A percentile compares a stretch with the other conserved stretches of the same genome.
These are phyloP conservation scores for Gorsachius magnificus DNA, from an alignment of 2,797 vertebrate species.

Conservation along the genomic window DNA sequence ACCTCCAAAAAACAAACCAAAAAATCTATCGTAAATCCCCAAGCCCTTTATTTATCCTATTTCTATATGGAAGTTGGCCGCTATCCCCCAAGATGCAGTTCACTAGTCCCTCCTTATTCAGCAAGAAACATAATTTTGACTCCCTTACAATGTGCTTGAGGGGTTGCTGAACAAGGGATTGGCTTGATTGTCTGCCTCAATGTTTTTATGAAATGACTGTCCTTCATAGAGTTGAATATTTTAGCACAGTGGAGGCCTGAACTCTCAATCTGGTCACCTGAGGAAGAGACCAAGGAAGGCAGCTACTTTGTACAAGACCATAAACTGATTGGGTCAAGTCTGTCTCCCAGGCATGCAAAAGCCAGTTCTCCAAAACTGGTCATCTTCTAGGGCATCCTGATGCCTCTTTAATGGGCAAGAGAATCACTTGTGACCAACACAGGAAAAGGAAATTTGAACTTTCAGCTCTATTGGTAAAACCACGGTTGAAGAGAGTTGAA, in stretches of 20 bases:
- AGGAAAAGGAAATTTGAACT: neutral
- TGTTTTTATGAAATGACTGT: neutral
- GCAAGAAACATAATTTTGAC: neutral
- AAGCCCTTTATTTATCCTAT: neutral
- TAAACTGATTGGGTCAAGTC: neutral
- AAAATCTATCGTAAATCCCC: rapidly evolving
- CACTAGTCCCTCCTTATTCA: neutral
- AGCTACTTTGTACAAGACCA: neutral
- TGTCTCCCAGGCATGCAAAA: neutral
- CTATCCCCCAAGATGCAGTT: neutral
- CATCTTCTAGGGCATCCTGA: no score
- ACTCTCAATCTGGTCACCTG: neutral
- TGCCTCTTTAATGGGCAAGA: neutral
- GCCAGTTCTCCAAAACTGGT: neutral
- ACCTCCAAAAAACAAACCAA: neutral
- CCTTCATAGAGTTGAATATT: neutral
- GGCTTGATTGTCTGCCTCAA: neutral
- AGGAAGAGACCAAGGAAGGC: neutral
- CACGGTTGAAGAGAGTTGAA: neutral
- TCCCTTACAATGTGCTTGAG: neutral
- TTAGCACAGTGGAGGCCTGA: neutral
- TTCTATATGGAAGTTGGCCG: neutral
- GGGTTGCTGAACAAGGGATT: neutral
- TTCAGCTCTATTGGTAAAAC: neutral
- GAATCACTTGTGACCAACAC: neutral